phyloP scores from a whole-genome alignment of 2,797 vertebrate genomes.

The Enteromius afrohamiltoni region DNA sequence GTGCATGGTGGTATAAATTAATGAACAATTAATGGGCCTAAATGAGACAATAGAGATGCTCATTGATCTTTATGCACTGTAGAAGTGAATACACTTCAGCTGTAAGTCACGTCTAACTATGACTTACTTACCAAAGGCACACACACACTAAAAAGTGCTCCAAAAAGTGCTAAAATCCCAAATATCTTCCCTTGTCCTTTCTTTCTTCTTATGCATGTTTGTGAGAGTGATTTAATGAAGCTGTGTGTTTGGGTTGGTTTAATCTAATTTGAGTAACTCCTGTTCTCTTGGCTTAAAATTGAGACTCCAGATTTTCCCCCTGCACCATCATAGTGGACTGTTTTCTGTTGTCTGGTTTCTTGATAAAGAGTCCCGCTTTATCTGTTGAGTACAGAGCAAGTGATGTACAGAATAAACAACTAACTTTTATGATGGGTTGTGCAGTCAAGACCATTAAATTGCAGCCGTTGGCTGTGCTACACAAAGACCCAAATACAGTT shows the following conservation, averaged over 20 bases:
- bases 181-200: not conserved
- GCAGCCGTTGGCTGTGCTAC: not conserved
- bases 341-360: slow-evolving; percentile 28
- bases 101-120: slow-evolving; percentile 4
- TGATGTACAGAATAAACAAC: not conserved
- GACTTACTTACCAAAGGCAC: not conserved
- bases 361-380: not conserved
- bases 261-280: slow-evolving; percentile 33
- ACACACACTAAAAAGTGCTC: not conserved
- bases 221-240: slow-evolving; percentile 3
- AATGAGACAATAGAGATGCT: slow-evolving; percentile 37
- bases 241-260: slow-evolving; percentile 17
- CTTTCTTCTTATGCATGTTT: not conserved
- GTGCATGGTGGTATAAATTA: slow-evolving; percentile 41
- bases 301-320: slow-evolving; percentile 24
- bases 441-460: not conserved
- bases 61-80: slow-evolving; percentile 38
- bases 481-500: slow-evolving; percentile 11
- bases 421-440: not conserved
- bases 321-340: slow-evolving; percentile 11
- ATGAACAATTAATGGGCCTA: slow-evolving; percentile 41
- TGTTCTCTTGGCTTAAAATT: slow-evolving; percentile 40
- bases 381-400: not conserved
- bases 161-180: slow-evolving; percentile 10
- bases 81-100: not conserved